Evolutionary conservation across 2,113 vertebrate species (phyloP), one percentile per base, ranked within the genome.

Genomic region (Ptilorrhoa leucosticta): DNA sequence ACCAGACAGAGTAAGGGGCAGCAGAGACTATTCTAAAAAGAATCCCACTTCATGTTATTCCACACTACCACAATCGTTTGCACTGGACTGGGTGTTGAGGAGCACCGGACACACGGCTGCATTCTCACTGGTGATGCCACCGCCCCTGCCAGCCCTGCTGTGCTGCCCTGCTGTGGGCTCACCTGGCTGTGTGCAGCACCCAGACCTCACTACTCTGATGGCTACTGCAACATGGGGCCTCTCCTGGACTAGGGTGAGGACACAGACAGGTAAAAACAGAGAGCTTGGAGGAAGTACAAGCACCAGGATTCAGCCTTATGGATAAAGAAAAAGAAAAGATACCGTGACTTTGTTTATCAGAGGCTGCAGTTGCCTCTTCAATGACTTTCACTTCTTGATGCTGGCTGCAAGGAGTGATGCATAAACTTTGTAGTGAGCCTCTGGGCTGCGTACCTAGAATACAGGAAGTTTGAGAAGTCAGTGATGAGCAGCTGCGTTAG

Each of bases 61-160:
- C 35, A 13, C 14, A 16, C 35, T 56, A 27, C 16, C 39, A 61
- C 48, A 60, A 22, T 4, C 2, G 3, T 13, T 93, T 39, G 18
- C 28, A 7, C 9, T 4, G 30, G 26, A 6, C 5, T 0, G 1
- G 39, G 18, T 8, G 9, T 54, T 79, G 30, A 42, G 31, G 30
- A 70, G 15, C 51, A 45, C 10, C 6, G 20, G 30, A 26, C 7
- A 3, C 10, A n/a, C 1, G 2, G 11, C 28, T 9, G 44, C 7
- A 6, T 14, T 48, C 27, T 45, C 13, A 0, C 0, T 3, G 28
- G 8, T 20, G 40, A n/a, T 5, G 2, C 15, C 2, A 1, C 18
- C 10, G 2, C 28, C 26, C 28, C 39, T 45, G 51, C 37, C 4
- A 14, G 14, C n/a, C 12, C 7, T 5, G 0, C 44, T 20, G 33